Conservation (phyloP, 2,797 vertebrate genomes). For the Gobio occitaniae region DNA sequence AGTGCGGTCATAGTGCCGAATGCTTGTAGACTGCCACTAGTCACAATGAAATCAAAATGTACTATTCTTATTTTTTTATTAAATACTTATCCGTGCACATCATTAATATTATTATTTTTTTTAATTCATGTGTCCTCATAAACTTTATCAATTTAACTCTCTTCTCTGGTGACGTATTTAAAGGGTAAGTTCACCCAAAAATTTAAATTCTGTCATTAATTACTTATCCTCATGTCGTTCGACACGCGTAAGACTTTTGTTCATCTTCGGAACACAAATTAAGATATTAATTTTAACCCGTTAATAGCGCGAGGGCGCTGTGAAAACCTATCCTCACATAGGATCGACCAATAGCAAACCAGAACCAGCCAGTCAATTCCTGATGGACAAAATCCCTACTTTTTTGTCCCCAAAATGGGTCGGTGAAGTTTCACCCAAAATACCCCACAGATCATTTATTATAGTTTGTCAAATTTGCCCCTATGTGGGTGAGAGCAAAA, state of each 20-base stretch:
- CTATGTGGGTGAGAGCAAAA: no score
- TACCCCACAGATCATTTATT: no score
- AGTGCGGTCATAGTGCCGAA: background rate
- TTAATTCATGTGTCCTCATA: background rate
- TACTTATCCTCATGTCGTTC: no score
- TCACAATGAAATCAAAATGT: background rate
- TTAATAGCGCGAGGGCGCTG: background rate
- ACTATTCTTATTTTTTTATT: no score
- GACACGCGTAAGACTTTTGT: no score
- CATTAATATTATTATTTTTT: background rate
- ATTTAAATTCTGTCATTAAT: no score
- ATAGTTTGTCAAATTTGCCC: no score
- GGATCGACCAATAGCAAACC: background rate
- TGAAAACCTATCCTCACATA: background rate
- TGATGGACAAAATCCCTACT: background rate
- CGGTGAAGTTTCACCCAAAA: no score
- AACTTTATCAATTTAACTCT: background rate
- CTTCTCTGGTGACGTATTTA: background rate
- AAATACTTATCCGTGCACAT: background rate
- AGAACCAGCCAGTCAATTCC: background rate
- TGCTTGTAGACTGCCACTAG: background rate
- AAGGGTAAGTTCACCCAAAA: no score
- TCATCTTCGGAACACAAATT: no score
- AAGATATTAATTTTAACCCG: no score
- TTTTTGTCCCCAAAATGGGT: no score